These are phyloP conservation scores for Isotomurus palustris DNA, from an alignment of 2,888 invertebrate genomes.

Conservation along the genomic window DNA sequence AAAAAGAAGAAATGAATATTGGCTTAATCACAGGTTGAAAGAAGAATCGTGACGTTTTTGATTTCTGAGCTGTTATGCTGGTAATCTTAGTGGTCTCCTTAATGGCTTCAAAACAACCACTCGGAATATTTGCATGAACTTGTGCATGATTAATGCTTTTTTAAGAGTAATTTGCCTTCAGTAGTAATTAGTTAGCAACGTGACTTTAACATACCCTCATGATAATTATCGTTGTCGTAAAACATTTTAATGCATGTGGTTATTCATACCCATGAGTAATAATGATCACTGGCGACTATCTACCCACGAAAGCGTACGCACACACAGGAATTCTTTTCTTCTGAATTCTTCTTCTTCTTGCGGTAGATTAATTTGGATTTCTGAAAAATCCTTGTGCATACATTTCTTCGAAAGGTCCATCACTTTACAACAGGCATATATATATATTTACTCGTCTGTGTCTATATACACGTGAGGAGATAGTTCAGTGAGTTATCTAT, in stretches of 20 bases:
- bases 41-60: constrained; percentile 44
- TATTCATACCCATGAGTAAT: no score
- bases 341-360: no score
- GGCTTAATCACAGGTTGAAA: constrained; percentile 36
- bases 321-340: no score
- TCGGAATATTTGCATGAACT: constrained; percentile 40
- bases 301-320: no score
- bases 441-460: no score
- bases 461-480: no score
- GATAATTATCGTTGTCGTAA: constrained; percentile 41
- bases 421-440: no score
- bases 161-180: constrained; percentile 43
- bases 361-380: no score
- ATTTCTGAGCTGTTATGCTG: constrained; percentile 45
- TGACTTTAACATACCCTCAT: constrained; percentile 44
- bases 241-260: constrained; percentile 32
- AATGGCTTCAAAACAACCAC: constrained; percentile 23
- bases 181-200: constrained; percentile 44
- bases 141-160: constrained; percentile 45
- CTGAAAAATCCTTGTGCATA: no score
- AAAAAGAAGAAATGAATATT: neutral
- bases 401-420: no score
- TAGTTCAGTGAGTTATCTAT: no score
- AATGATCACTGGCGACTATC: no score
- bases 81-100: constrained; percentile 33